Evolutionary conservation across 2,888 invertebrate genomes (phyloP).

Genomic region (Tetanocera ferruginea): DNA sequence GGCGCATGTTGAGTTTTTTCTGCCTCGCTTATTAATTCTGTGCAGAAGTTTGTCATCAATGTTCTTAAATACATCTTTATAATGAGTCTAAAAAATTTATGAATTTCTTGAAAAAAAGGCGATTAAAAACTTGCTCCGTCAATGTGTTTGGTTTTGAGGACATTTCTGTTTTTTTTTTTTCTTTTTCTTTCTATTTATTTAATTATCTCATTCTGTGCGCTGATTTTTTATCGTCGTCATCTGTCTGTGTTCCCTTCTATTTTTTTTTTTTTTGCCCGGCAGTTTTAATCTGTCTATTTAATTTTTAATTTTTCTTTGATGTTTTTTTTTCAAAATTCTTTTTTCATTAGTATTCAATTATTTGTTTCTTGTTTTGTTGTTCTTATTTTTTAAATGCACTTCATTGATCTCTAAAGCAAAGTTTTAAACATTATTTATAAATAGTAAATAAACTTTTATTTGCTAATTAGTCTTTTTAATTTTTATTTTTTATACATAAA

Average conservation of each 20-base stretch:
- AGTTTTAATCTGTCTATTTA: constrained; percentile 20
- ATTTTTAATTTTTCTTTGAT: constrained; percentile 23
- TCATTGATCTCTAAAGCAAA: background rate
- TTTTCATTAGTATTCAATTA: background rate
- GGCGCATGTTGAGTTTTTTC: background rate
- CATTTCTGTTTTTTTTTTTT: background rate
- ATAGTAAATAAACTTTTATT: background rate
- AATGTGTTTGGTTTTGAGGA: background rate
- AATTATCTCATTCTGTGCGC: background rate
- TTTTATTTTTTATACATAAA: no score
- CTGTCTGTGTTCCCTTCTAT: background rate
- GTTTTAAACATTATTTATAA: background rate
- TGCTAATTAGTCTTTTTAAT: background rate
- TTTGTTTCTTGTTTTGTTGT: background rate
- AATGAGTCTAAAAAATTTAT: background rate
- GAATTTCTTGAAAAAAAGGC: background rate
- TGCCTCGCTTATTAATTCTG: background rate
- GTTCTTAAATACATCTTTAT: background rate
- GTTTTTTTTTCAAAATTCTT: background rate
- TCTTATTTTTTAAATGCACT: background rate
- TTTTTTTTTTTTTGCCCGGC: background rate
- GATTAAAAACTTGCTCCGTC: constrained; percentile 12
- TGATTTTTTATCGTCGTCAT: background rate
- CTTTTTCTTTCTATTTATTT: constrained; percentile 7
- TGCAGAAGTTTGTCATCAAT: background rate